Evolutionary conservation across 2,888 invertebrate species (phyloP).

Genomic region (Eupithecia inturbata): DNA sequence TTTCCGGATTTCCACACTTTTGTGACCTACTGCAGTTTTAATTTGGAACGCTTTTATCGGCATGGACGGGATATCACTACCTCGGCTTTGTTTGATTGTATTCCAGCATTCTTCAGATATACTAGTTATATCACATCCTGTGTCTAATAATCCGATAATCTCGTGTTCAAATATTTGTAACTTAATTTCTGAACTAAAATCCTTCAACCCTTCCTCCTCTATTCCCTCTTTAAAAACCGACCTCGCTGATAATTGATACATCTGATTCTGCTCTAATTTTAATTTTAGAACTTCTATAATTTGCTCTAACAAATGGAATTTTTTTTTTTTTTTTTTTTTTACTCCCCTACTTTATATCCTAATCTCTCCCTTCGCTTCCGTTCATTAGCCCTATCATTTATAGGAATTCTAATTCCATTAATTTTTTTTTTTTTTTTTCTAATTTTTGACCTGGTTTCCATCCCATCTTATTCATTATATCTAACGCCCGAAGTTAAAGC

Average conservation of each 20-base stretch:
- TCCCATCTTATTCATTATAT: neutral
- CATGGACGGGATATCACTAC: neutral
- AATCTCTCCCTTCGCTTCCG: rapidly evolving
- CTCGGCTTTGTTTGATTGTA: neutral
- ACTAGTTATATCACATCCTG: too few species aligned
- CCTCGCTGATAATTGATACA: neutral
- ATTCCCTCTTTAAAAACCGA: neutral
- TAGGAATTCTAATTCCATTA: neutral
- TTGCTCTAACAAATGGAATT: neutral
- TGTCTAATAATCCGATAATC: too few species aligned
- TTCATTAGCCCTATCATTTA: too few species aligned
- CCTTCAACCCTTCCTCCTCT: neutral
- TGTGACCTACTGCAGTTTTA: neutral
- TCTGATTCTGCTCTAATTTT: neutral
- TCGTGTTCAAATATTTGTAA: too few species aligned
- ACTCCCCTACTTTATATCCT: neutral
- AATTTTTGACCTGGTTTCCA: neutral
- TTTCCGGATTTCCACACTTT: neutral
- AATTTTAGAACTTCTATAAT: neutral
- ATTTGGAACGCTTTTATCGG: neutral
- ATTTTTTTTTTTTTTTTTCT: neutral
- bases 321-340: too few species aligned
- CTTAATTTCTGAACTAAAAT: neutral
- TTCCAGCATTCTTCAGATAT: neutral
- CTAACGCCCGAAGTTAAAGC: neutral